phyloP scores from a whole-genome alignment of 1,140 invertebrate species.

The Hyposmocoma kahamanoa region DNA sequence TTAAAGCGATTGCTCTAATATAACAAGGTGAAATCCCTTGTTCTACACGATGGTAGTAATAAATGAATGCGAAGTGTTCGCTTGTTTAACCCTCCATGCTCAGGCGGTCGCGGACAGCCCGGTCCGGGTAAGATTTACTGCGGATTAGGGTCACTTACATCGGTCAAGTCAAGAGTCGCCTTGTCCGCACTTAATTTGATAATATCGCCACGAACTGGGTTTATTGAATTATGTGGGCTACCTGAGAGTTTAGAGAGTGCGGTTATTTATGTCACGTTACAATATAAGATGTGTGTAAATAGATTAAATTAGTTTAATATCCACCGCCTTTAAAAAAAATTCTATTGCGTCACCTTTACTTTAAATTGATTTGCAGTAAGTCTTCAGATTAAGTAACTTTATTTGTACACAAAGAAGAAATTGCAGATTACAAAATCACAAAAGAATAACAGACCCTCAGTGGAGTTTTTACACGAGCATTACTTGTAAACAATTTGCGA shows the following conservation, averaged over 20 bases:
- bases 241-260: too few relatives aligned
- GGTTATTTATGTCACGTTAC: too few relatives aligned
- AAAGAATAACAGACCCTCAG: too few relatives aligned
- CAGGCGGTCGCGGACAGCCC: slow-evolving; percentile 10
- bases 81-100: slow-evolving; percentile 52
- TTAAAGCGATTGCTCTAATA: background rate
- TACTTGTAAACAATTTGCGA: slow-evolving; percentile 57
- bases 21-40: slow-evolving; percentile 25
- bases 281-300: too few relatives aligned
- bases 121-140: slow-evolving; percentile 59
- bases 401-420: too few relatives aligned
- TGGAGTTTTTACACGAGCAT: too few relatives aligned
- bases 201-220: slow-evolving; percentile 35
- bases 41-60: slow-evolving; percentile 59
- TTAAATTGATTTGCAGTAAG: too few relatives aligned
- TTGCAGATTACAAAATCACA: too few relatives aligned
- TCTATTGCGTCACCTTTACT: too few relatives aligned
- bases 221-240: slow-evolving; percentile 39
- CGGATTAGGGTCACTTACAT: slow-evolving; percentile 70
- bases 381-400: too few relatives aligned
- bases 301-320: too few relatives aligned
- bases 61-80: slow-evolving; percentile 55
- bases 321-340: too few relatives aligned
- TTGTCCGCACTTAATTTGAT: slow-evolving; percentile 61
- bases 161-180: slow-evolving; percentile 59